A percentile compares a stretch with the other conserved stretches of the same genome.
phyloP scores from a whole-genome alignment of 2,888 invertebrate genomes.

The Microctonus aethiopoides region DNA sequence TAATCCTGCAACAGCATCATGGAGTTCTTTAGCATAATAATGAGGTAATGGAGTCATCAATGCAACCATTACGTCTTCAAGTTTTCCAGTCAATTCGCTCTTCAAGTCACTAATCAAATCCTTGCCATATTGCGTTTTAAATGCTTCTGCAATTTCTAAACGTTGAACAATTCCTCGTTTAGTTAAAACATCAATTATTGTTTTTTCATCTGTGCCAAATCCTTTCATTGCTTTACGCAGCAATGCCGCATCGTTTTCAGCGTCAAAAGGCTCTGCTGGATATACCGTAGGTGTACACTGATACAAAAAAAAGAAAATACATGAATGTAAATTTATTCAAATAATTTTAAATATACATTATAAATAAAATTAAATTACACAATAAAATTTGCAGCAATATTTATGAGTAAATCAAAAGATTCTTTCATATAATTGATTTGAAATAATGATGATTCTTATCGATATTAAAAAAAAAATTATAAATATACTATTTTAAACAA shows the following conservation, averaged over 20 bases:
- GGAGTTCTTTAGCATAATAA: slow-evolving; percentile 90
- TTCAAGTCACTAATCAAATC: slow-evolving; percentile 86
- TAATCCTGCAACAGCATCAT: slow-evolving; percentile 86
- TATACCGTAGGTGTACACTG: slow-evolving; percentile 90
- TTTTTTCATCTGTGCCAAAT: slow-evolving; percentile 90
- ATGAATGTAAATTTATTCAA: too few species aligned
- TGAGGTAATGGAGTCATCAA: slow-evolving; percentile 90
- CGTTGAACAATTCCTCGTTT: slow-evolving; percentile 91
- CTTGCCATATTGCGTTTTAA: slow-evolving; percentile 90
- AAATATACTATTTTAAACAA: neutral
- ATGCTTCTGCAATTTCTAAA: slow-evolving; percentile 88
- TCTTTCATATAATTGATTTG: too few species aligned
- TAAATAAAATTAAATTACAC: neutral
- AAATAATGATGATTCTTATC: neutral
- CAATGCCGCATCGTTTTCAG: slow-evolving; percentile 84
- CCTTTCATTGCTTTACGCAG: slow-evolving; percentile 94
- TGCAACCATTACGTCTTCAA: slow-evolving; percentile 90
- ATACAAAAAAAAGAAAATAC: too few species aligned
- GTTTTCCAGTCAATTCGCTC: slow-evolving; percentile 88
- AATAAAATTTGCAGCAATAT: too few species aligned
- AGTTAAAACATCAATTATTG: slow-evolving; percentile 90
- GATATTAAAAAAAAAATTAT: neutral
- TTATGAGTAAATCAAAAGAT: too few species aligned
- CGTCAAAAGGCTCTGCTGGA: slow-evolving; percentile 87
- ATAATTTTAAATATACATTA: neutral